A percentile compares a stretch with the other conserved stretches of the same genome.
These are phyloP conservation scores for Noctua fimbriata DNA, from an alignment of 2,888 invertebrate species.

Conservation along the genomic window DNA sequence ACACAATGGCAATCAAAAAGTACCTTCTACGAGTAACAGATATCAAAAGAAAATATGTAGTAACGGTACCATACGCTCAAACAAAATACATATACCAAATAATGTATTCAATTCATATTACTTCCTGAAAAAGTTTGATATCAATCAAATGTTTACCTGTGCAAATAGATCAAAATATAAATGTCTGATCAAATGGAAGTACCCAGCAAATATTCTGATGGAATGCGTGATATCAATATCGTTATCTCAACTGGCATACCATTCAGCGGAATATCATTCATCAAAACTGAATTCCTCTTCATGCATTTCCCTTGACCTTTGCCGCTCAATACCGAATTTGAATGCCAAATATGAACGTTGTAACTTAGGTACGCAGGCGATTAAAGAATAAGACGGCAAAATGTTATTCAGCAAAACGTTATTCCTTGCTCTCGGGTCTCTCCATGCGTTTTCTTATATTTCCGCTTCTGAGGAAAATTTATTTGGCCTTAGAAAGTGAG, in stretches of 20 bases:
- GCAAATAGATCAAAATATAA: conserved; percentile 42
- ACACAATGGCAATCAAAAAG: conserved; percentile 28
- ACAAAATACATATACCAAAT: conserved; percentile 17
- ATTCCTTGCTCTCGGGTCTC: conserved; percentile 69
- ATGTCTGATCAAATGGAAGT: conserved; percentile 36
- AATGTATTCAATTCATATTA: conserved; percentile 30
- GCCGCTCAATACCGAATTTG: conserved; percentile 32
- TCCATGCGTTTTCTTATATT: conserved; percentile 78
- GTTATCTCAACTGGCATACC: conserved; percentile 48
- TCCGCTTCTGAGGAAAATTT: conserved; percentile 78
- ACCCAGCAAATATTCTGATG: conserved; percentile 54
- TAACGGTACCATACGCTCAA: conserved; percentile 16
- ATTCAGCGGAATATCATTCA: conserved; percentile 50
- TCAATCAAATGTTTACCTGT: conserved; percentile 50
- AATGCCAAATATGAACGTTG: conserved; percentile 46
- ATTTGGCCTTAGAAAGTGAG: conserved; percentile 78
- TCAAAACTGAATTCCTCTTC: conserved; percentile 39
- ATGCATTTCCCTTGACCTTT: conserved; percentile 49
- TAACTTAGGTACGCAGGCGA: conserved; percentile 42
- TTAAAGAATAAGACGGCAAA: conserved; percentile 56
- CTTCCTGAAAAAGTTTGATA: conserved; percentile 33
- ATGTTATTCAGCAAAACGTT: conserved; percentile 65
- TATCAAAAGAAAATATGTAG: conserved; percentile 42
- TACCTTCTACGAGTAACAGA: conserved; percentile 12
- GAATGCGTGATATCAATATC: conserved; percentile 53